Base-by-base conservation (phyloP, 2,888 invertebrate genomes). In the Conops quadrifasciatus region DNA sequence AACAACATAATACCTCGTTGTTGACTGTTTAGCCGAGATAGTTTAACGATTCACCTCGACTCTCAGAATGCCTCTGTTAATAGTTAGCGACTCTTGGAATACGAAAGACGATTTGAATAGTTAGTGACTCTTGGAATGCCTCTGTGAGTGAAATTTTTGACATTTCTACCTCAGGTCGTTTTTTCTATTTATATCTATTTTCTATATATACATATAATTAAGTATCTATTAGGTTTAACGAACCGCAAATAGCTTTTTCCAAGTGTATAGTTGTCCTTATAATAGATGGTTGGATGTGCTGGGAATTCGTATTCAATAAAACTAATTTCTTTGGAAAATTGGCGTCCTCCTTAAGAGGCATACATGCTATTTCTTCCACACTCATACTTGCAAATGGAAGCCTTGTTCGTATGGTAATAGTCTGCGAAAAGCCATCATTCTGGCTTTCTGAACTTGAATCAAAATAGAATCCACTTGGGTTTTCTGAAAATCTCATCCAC, bases 381-480 rank as follows among this genome's bases (percentile, higher is more conserved):
- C 5, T 3, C 11, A 19, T 0, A 63, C 13, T 69, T 87, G 85
- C 49, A 26, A 79, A 78, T 28, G 85, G 84, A 51, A 81, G 82
- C 63, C 9, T 36, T 36, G 36, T 36, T 36, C 9, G 4, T 36
- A 36, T 36, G 36, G 36, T 36, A 36, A 36, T 36, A 36, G 4
- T 36, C 9, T 36, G 36, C 36, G 36, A 36, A n/a, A n/a, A n/a
- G n/a, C n/a, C n/a, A n/a, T n/a, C n/a, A 36, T 36, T 36, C 36
- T 36, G 36, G 9, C n/a, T 21, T 9, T 53, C 5, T 4, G 49
- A 16, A 21, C 21, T 53, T 11, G 87, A 75, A 2, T 78, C 77
- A 21, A 92, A 82, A 53, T 84, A 82, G 83, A 93, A 93, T 63
- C 92, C 87, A 72, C 92, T 91, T 16, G 94, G 94, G 77, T 90